Base-by-base conservation (phyloP, 2,888 invertebrate species). In the Acleris cristana region DNA sequence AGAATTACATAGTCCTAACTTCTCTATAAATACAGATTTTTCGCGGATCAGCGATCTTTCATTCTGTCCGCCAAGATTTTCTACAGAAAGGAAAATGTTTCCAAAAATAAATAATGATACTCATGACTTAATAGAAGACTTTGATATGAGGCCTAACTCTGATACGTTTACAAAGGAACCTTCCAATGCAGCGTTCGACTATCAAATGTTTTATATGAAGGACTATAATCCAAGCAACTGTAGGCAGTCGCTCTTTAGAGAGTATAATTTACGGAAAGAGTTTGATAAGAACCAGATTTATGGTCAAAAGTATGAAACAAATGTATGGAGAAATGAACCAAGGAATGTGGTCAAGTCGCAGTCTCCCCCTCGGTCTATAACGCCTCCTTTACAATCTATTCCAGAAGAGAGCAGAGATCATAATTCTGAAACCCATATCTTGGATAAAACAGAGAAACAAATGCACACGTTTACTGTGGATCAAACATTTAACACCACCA, bases 111-210 rank as follows among this genome's bases (percentile, higher is more conserved):
- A 83, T 72, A 85, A 87, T 65, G 89, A 90, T 55, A 85, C 85
- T 7, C 85, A 89, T 57, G 88, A 89, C 61, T 70, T 89, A 21
- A 76, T 84, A 54, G 88, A 89, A 55, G 86, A 89, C 23, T 76
- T 81, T 2, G 78, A 80, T 69, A 56, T 70, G 23, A 92, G 88
- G 80, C 72, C 89, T 12, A 90, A 88, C 76, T 89, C 91, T 1
- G 93, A 94, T 72, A 94, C 94, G 1, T 94, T 87, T 70, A 92
- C 92, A 7, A 94, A 94, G 78, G 93, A 93, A 49, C 93, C 93
- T 1, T 92, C 92, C 0, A 82, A 83, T 56, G 83, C 82, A n/a
- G 81, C 83, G n/a, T 69, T 81, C 18, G 87, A 91, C 14, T 73
- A 70, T 66, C 69, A 52, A 21, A 56, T 61, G 48, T 67, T 34